phyloP scores from a whole-genome alignment of 1,140 invertebrate species.

The Ceratina calcarata region DNA sequence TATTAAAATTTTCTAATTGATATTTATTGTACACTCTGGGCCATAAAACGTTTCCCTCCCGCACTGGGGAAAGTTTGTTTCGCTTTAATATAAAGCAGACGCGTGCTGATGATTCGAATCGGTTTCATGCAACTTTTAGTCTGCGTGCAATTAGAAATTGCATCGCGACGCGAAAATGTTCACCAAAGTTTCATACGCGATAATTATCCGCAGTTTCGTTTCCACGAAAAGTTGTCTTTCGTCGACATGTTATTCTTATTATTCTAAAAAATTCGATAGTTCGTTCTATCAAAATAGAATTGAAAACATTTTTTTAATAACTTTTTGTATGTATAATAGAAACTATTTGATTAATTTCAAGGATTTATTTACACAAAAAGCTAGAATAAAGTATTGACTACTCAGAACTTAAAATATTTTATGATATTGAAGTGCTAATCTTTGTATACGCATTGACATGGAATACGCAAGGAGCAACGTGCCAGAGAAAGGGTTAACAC shows the following conservation, averaged over 20 bases:
- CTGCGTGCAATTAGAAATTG: neutral
- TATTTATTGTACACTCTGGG: neutral
- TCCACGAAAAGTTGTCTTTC: too few relatives aligned
- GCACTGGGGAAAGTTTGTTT: neutral
- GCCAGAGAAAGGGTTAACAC: neutral
- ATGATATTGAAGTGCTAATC: too few relatives aligned
- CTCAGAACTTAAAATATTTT: too few relatives aligned
- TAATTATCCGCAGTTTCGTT: too few relatives aligned
- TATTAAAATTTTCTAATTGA: slow-evolving; percentile 10
- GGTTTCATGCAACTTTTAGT: neutral
- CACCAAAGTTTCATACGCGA: neutral
- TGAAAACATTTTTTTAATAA: too few relatives aligned
- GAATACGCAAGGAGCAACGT: neutral
- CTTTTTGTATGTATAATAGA: too few relatives aligned
- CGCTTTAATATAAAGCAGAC: neutral
- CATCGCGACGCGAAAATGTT: neutral
- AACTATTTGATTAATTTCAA: too few relatives aligned
- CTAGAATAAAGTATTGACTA: too few relatives aligned
- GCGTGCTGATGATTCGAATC: neutral
- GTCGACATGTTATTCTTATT: too few relatives aligned
- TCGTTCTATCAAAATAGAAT: neutral
- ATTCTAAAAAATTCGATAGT: too few relatives aligned
- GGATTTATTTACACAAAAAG: too few relatives aligned
- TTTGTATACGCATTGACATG: too few relatives aligned
- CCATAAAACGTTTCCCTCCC: neutral